phyloP scores from a whole-genome alignment of 2,113 vertebrate species.

The Trochalopteron elliotii region DNA sequence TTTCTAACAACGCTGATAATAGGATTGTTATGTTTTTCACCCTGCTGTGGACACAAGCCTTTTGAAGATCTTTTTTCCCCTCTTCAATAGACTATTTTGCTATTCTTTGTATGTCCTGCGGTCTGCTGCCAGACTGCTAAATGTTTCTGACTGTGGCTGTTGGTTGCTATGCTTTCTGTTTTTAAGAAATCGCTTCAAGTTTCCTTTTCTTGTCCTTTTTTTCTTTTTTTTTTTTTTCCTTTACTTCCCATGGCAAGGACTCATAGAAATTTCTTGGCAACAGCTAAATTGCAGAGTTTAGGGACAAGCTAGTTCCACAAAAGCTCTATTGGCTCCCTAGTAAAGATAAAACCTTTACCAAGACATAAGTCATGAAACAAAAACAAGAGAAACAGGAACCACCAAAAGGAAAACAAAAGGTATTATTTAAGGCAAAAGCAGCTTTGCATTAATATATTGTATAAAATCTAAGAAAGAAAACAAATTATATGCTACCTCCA shows the following conservation, averaged over 20 bases:
- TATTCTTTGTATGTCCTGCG: constrained; percentile 54
- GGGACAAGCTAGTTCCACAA: constrained; percentile 36
- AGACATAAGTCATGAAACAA: constrained; percentile 49
- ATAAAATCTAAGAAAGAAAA: neutral
- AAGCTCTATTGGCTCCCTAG: constrained; percentile 35
- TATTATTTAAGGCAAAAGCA: neutral
- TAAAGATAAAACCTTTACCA: constrained; percentile 28
- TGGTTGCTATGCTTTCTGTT: constrained; percentile 64
- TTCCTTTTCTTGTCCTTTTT: neutral
- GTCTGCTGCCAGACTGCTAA: constrained; percentile 59
- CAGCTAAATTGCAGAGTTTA: constrained; percentile 48
- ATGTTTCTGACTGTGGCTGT: constrained; percentile 59
- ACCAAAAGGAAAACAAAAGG: neutral
- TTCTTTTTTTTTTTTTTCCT: neutral
- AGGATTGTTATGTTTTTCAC: constrained; percentile 4
- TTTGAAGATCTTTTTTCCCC: constrained; percentile 12
- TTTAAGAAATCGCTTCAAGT: constrained; percentile 50
- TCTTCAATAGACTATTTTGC: constrained; percentile 55
- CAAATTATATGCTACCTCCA: neutral
- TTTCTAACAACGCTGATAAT: neutral
- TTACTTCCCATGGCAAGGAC: constrained; percentile 57
- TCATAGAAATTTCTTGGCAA: constrained; percentile 70
- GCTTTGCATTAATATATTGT: neutral
- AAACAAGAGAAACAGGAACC: constrained; percentile 21
- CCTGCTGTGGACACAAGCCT: constrained; percentile 47